Evolutionary conservation across 1,140 invertebrate genomes (phyloP), one percentile per base, ranked within the genome.

Genomic region (Trachymyrmex cornetzi): DNA sequence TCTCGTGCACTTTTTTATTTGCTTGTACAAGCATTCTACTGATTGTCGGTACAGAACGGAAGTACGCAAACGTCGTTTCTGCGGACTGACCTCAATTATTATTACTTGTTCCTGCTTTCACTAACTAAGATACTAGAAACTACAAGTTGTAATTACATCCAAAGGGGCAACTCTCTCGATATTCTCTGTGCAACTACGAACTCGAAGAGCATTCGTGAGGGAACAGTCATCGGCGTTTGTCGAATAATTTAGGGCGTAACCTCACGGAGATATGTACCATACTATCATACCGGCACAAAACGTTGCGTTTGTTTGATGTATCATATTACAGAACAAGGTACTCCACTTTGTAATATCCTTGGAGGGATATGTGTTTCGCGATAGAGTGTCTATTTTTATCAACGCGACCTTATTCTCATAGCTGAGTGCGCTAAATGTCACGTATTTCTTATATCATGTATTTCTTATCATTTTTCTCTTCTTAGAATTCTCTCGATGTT

Each of bases 71-170:
- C 44, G 38, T 38, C 67, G 74, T 77, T 55, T 89, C 55, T 59
- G 71, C 48, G 55, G n/a, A 87, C 9, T 81, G 50, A 19, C 6
- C 44, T 27, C 69, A 6, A 48, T 27, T 74, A 67, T 22, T 88
- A 44, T 63, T 85, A 44, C 59, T 77, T 50, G 14, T 24, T 1
- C 2, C 38, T 48, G n/a, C 6, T 9, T 59, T 19, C n/a, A 38
- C 19, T 27, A 88, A 90, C 77, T 80, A 84, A 88, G 82, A 72
- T 90, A 84, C 66, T 88, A 74, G 89, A 77, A 86, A 88, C 86
- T 86, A 79, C 72, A 88, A 88, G 72, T 86, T 88, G 86, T 88
- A 90, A 91, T 91, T 90, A 88, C 89, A 77, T 90, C 77, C 69
- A 19, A 55, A 63, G 82, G 84, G 79, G 59, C 82, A 90, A 87